These are phyloP conservation scores for Actinostola sp. DNA, from an alignment of 92 coral and sea anemone genomes.

Conservation along the genomic window DNA sequence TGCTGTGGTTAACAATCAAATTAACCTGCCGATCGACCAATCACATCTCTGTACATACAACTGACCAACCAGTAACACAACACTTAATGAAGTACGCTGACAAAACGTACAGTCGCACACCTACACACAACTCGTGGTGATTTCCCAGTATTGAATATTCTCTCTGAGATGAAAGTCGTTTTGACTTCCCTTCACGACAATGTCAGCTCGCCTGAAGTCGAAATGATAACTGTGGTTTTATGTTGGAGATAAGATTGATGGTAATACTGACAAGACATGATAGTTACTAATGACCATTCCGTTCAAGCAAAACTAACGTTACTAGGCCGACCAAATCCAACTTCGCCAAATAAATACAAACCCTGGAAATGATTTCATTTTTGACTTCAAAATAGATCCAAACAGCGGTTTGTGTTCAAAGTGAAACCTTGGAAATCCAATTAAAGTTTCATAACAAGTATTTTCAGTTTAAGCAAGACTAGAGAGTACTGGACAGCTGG, in stretches of 20 bases:
- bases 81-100: slow-evolving; percentile 74
- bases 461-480: too few relatives aligned
- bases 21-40: slow-evolving; percentile 72
- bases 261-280: not conserved
- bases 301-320: not conserved
- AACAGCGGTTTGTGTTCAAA: not conserved
- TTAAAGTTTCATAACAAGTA: not conserved
- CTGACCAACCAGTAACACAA: slow-evolving; percentile 71
- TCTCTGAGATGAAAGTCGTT: not conserved
- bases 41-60: slow-evolving; percentile 47
- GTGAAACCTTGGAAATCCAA: not conserved
- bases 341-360: not conserved
- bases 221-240: slow-evolving; percentile 1
- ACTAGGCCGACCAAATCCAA: not conserved
- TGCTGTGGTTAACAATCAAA: slow-evolving; percentile 87
- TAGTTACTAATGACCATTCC: not conserved
- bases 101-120: slow-evolving; percentile 38
- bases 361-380: not conserved
- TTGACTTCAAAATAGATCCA: not conserved
- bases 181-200: not conserved
- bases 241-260: not conserved
- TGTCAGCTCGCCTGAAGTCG: not conserved
- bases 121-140: not conserved
- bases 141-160: not conserved
- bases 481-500: not conserved